Conservation (phyloP, 2,797 vertebrate genomes). For the Oceanodroma leucorhoa region DNA sequence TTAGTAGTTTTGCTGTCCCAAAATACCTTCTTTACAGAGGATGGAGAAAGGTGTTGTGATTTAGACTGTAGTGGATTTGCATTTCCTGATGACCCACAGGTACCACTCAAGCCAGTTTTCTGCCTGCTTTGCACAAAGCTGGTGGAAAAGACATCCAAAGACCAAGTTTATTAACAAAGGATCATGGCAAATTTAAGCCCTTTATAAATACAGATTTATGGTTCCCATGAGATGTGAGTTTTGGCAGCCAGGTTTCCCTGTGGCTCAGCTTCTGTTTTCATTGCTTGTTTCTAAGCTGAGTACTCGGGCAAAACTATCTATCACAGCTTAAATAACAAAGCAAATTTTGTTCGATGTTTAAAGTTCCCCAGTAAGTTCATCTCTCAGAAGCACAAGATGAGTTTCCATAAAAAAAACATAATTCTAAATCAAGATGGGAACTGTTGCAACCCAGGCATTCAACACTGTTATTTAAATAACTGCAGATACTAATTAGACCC, state of each 20-base stretch:
- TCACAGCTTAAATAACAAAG: neutral
- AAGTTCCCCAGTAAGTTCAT: neutral
- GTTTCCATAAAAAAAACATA: neutral
- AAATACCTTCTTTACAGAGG: neutral
- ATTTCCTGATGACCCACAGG: neutral
- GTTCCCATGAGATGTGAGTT: neutral
- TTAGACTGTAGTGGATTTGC: neutral
- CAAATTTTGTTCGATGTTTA: neutral
- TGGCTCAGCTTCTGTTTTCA: neutral
- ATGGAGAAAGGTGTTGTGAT: neutral
- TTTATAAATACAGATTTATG: neutral
- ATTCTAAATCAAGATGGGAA: neutral
- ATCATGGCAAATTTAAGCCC: neutral
- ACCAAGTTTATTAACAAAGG: neutral
- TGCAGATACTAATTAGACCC: neutral
- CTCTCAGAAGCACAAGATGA: neutral
- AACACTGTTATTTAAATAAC: conserved; percentile 11
- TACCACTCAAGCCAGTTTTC: neutral
- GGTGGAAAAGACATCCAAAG: neutral
- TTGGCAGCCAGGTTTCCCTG: neutral
- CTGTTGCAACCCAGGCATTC: neutral
- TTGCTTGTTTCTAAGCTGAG: neutral
- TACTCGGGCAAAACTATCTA: neutral
- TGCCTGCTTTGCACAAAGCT: neutral
- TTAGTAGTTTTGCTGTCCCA: neutral